Conservation (phyloP, 2,797 vertebrate species). For the Cygnus olor region DNA sequence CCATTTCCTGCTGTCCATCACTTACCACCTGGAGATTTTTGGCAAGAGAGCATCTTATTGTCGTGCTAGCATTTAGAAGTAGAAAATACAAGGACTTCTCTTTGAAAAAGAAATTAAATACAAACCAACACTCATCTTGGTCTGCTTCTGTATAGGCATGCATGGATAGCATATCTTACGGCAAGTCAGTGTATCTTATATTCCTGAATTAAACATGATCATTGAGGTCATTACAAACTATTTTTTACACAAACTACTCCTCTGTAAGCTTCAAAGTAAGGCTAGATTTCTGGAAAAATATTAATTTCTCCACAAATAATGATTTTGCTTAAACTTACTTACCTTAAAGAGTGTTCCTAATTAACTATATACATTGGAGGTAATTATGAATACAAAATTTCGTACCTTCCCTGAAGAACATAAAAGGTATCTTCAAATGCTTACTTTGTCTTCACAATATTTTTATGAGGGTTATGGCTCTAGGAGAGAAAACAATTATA, state of each 20-base stretch:
- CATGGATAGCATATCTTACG: neutral
- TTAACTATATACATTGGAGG: neutral
- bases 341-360: neutral
- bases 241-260: neutral
- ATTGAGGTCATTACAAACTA: neutral
- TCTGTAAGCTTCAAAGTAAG: neutral
- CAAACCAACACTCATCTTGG: neutral
- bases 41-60: neutral
- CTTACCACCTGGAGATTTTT: conserved; percentile 21
- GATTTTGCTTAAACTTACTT: neutral
- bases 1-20: conserved; percentile 13
- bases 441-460: neutral
- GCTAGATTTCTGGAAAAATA: neutral
- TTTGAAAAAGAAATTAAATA: conserved; percentile 18
- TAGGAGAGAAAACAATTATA: neutral
- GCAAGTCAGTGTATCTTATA: neutral
- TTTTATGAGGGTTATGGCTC: neutral
- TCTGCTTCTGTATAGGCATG: neutral
- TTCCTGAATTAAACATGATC: neutral
- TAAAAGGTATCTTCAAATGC: neutral
- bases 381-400: neutral
- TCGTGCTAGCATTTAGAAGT: conserved; percentile 2
- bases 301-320: neutral
- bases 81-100: neutral
- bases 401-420: neutral